phyloP scores from a whole-genome alignment of 2,888 invertebrate species.

The Linyphia triangularis region DNA sequence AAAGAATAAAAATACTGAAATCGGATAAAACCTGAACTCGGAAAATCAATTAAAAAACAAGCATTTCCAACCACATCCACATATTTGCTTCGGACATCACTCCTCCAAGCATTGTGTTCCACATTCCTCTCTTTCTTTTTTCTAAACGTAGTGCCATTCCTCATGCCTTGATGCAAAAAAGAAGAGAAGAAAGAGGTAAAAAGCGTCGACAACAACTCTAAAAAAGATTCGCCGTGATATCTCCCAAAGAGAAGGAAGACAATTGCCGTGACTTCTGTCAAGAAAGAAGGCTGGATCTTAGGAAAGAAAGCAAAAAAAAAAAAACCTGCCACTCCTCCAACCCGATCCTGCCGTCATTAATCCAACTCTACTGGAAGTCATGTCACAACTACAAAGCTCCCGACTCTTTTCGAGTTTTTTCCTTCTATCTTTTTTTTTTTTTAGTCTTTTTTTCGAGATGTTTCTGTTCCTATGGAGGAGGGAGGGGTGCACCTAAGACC shows the following conservation, averaged over 20 bases:
- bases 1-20: too few species aligned
- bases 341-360: constrained; percentile 68
- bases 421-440: constrained; percentile 34
- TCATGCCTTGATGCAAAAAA: constrained; percentile 17
- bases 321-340: constrained; percentile 59
- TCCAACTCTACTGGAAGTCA: constrained; percentile 71
- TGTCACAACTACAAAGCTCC: constrained; percentile 74
- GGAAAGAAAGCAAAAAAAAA: constrained; percentile 32
- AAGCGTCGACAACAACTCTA: constrained; percentile 4
- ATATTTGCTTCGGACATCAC: background rate
- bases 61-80: background rate
- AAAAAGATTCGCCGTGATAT: constrained; percentile 34
- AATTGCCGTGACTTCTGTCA: constrained; percentile 46
- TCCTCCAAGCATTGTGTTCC: background rate
- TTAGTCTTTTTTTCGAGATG: background rate
- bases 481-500: constrained; percentile 57
- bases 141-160: constrained; percentile 15
- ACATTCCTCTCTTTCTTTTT: background rate
- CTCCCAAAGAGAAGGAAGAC: constrained; percentile 37
- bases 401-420: constrained; percentile 21
- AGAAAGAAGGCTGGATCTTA: constrained; percentile 36
- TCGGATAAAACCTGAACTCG: too few species aligned
- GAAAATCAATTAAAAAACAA: too few species aligned
- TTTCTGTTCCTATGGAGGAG: background rate
- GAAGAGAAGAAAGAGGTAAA: background rate